Conservation (phyloP, 2,888 invertebrate genomes). For the Epistrophe grossulariae region DNA sequence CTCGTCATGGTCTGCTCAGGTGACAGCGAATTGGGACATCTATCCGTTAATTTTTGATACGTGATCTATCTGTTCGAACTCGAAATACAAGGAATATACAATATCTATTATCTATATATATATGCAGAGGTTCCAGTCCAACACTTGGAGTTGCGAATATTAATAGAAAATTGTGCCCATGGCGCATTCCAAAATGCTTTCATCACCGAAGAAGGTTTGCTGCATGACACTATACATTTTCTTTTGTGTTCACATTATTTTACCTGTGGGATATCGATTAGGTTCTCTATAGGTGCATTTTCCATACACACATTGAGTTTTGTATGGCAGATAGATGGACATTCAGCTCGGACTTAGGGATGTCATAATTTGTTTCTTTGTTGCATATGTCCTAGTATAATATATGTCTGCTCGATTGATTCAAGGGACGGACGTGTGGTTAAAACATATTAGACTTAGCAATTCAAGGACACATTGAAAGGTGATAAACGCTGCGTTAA, state of each 20-base stretch:
- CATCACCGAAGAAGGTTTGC: constrained; percentile 25
- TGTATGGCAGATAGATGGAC: constrained; percentile 40
- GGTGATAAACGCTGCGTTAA: constrained; percentile 80
- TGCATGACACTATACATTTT: constrained; percentile 58
- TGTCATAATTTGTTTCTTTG: constrained; percentile 32
- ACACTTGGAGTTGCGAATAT: constrained; percentile 5
- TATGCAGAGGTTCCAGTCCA: not conserved
- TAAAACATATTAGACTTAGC: constrained; percentile 22
- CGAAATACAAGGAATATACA: not conserved
- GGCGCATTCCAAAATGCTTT: constrained; percentile 47
- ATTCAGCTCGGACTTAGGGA: constrained; percentile 47
- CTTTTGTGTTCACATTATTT: constrained; percentile 40
- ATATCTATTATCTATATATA: constrained; percentile 4
- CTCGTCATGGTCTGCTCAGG: constrained; percentile 44
- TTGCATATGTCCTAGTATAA: constrained; percentile 23
- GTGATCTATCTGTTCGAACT: constrained; percentile 44
- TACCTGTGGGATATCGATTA: constrained; percentile 43
- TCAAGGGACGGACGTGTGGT: constrained; percentile 31
- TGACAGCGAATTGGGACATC: constrained; percentile 60
- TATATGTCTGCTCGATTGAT: constrained; percentile 40
- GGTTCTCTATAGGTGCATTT: not conserved
- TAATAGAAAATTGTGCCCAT: constrained; percentile 19
- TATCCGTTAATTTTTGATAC: constrained; percentile 41
- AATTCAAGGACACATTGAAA: constrained; percentile 51
- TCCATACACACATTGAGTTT: constrained; percentile 35